Evolutionary conservation across 2,113 vertebrate species (phyloP).

Genomic region (Eleginops maclovinus): DNA sequence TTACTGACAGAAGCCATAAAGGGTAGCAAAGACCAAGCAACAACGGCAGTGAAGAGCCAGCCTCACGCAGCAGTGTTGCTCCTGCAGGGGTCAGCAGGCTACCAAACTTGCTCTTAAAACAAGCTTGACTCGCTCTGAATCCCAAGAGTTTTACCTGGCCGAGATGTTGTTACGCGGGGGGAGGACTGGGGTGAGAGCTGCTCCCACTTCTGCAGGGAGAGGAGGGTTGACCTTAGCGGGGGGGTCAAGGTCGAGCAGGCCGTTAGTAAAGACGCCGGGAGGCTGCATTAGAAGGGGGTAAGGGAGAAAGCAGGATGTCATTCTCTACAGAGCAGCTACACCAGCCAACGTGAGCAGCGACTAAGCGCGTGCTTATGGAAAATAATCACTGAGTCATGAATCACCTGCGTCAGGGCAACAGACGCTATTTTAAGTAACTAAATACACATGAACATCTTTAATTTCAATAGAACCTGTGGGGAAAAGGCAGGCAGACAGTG

Average conservation of each 20-base stretch:
- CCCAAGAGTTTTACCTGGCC: slow-evolving; percentile 81
- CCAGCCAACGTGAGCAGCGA: slow-evolving; percentile 9
- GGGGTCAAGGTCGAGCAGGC: slow-evolving; percentile 84
- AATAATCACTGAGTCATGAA: not conserved
- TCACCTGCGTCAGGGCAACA: not conserved
- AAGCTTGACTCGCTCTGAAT: not conserved
- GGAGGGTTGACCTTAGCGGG: slow-evolving; percentile 77
- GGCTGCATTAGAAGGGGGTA: slow-evolving; percentile 79
- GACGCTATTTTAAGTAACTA: not conserved
- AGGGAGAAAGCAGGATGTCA: slow-evolving; percentile 43
- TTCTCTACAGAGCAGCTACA: slow-evolving; percentile 32
- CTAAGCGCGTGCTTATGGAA: slow-evolving; percentile 3
- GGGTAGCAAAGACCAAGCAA: not conserved
- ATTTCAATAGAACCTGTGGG: not conserved
- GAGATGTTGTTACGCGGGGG: slow-evolving; percentile 78
- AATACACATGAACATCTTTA: not conserved
- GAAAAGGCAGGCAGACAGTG: not conserved
- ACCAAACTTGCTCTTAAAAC: slow-evolving; percentile 14
- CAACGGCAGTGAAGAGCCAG: not conserved
- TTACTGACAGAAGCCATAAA: not conserved
- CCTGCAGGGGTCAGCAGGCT: slow-evolving; percentile 42
- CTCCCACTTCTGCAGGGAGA: slow-evolving; percentile 71
- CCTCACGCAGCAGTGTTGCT: too few species aligned
- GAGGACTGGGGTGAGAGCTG: slow-evolving; percentile 56
- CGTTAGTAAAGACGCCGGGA: slow-evolving; percentile 83